A percentile compares a stretch with the other conserved stretches of the same genome.
Evolutionary conservation across 2,113 vertebrate species (phyloP).

Genomic region (Actenoides lindsayi): DNA sequence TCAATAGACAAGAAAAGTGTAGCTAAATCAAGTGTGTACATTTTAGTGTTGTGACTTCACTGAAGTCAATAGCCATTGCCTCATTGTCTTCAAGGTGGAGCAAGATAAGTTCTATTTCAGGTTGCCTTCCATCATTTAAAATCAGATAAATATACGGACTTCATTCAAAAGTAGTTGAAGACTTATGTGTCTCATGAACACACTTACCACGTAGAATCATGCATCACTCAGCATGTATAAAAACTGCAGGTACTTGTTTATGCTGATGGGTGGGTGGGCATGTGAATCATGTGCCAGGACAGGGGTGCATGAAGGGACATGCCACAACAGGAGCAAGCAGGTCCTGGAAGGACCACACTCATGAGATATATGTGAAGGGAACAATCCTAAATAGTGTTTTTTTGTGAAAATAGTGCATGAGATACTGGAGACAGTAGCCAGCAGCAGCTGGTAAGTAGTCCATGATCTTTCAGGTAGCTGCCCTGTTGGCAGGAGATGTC

Average conservation of each 20-base stretch:
- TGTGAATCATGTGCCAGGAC: background rate
- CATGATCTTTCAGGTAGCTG: background rate
- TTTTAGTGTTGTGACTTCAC: background rate
- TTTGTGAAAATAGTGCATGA: background rate
- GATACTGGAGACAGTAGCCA: background rate
- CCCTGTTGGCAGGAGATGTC: background rate
- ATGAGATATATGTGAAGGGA: background rate
- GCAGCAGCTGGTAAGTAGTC: background rate
- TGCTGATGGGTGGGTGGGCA: background rate
- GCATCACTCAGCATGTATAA: background rate
- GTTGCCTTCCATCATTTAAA: background rate
- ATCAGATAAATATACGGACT: background rate
- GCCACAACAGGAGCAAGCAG: background rate
- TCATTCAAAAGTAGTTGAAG: background rate
- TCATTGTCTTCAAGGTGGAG: background rate
- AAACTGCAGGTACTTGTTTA: background rate
- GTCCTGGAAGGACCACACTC: accelerated
- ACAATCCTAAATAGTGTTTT: background rate
- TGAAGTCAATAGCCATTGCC: background rate
- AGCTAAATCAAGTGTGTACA: background rate
- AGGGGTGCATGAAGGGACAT: background rate
- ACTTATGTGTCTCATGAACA: background rate
- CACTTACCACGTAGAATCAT: background rate
- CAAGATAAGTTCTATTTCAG: background rate
- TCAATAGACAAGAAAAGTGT: background rate